Conservation (phyloP, 2,113 vertebrate genomes). For the Cyphomyrus plagiostoma region DNA sequence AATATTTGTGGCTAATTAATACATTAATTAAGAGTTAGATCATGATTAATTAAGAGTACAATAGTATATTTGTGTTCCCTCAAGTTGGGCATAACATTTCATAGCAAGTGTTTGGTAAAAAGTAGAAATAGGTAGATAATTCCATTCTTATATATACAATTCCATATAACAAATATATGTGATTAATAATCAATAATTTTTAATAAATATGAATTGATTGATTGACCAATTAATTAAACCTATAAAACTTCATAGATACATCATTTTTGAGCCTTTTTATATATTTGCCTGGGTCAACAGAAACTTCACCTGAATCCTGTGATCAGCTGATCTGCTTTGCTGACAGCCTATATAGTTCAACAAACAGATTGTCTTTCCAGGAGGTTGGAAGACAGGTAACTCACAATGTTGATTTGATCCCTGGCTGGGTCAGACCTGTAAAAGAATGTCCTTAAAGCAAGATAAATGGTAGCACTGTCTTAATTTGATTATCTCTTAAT, state of each 20-base stretch:
- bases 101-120: background rate
- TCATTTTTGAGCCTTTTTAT: background rate
- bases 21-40: background rate
- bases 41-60: background rate
- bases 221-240: background rate
- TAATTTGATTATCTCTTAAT: background rate
- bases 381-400: background rate
- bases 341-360: background rate
- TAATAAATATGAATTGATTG: background rate
- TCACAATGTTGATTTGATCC: background rate
- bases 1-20: background rate
- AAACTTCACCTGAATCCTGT: background rate
- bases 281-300: background rate
- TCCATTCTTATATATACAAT: background rate
- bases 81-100: background rate
- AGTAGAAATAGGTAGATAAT: background rate
- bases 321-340: background rate
- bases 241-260: background rate
- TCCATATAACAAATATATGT: background rate
- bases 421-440: background rate
- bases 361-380: background rate
- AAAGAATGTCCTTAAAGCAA: background rate
- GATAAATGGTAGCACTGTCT: background rate
- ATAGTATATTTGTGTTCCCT: background rate
- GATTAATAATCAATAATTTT: background rate